Evolutionary conservation across 2,888 invertebrate genomes (phyloP).

Genomic region (Campoletis raptor): DNA sequence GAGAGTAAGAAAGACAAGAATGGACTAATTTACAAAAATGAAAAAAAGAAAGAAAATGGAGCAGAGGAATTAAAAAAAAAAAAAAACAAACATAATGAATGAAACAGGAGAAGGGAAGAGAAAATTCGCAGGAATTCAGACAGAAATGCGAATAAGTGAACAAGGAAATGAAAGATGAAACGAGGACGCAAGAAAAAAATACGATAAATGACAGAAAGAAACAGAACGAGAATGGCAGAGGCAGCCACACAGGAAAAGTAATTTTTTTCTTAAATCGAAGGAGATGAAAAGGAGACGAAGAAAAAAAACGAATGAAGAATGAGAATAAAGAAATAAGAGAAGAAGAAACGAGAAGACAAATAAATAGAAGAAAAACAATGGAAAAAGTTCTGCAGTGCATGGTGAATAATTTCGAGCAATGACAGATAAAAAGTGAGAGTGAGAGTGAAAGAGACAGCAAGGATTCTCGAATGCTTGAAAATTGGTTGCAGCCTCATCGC

Average conservation of each 20-base stretch:
- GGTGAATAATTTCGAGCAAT: not conserved
- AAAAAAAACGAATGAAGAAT: not conserved
- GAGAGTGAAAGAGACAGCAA: slow-evolving; percentile 7
- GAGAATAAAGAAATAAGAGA: not conserved
- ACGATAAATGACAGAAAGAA: not conserved
- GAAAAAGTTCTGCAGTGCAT: not conserved
- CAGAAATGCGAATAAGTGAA: not conserved
- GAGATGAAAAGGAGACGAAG: not conserved
- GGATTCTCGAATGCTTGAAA: slow-evolving; percentile 56
- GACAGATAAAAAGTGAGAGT: not conserved
- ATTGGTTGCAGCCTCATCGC: slow-evolving; percentile 59
- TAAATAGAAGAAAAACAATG: not conserved
- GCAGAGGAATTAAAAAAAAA: not conserved
- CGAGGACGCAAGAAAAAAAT: not conserved
- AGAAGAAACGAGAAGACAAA: not conserved
- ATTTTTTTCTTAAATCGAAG: not conserved
- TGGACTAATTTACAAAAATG: not conserved
- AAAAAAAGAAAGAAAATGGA: not conserved
- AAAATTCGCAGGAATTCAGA: not conserved
- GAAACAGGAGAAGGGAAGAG: not conserved
- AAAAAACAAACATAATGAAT: not conserved
- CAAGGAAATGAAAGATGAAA: not conserved
- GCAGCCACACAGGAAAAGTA: not conserved
- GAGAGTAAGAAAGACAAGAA: not conserved
- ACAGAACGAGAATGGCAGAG: not conserved